phyloP scores from a whole-genome alignment of 2,113 vertebrate genomes.

The Neotoma lepida region DNA sequence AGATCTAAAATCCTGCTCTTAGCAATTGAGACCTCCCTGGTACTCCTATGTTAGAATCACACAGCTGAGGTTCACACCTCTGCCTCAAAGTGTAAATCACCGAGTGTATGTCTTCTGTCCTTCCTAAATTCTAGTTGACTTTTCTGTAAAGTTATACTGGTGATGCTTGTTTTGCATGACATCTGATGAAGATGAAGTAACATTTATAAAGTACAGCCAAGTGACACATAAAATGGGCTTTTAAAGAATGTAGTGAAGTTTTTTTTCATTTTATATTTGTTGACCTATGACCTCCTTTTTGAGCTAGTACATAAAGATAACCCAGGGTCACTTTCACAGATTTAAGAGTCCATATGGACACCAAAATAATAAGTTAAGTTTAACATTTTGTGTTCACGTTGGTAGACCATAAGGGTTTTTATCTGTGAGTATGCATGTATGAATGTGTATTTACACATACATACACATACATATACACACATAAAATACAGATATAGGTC shows the following conservation, averaged over 20 bases:
- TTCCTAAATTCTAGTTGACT: not conserved
- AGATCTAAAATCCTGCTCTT: not conserved
- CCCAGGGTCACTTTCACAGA: not conserved
- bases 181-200: not conserved
- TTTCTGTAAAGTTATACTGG: not conserved
- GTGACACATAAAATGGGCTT: rapidly evolving
- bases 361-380: not conserved
- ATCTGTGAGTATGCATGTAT: not conserved
- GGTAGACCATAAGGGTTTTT: not conserved
- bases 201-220: not conserved
- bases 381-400: not conserved
- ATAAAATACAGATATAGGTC: not conserved
- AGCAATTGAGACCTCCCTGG: too few relatives aligned
- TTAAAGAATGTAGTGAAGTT: not conserved
- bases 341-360: not conserved
- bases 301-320: not conserved
- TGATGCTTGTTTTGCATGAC: not conserved
- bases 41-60: not conserved
- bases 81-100: rapidly evolving
- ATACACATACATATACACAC: not conserved
- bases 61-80: not conserved
- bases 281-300: not conserved
- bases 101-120: rapidly evolving
- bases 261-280: conserved; percentile 12
- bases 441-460: not conserved